These are phyloP conservation scores for Morus bassanus DNA, from an alignment of 2,797 vertebrate species.

Conservation along the genomic window DNA sequence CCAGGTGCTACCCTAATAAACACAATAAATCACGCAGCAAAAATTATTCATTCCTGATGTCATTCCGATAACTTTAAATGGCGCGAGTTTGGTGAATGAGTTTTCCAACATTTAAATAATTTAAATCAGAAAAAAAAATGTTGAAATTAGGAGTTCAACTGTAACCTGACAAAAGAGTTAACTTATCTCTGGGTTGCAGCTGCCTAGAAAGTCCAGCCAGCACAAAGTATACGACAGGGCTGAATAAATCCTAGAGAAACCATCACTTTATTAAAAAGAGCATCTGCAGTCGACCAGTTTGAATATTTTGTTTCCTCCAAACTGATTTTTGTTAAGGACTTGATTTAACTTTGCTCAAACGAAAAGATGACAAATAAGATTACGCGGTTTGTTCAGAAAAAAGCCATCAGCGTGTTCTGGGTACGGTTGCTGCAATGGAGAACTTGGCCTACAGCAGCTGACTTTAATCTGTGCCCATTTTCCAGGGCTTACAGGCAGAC, in stretches of 20 bases:
- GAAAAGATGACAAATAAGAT: background rate
- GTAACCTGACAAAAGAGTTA: background rate
- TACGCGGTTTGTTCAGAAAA: background rate
- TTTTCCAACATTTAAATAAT: background rate
- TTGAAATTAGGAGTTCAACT: background rate
- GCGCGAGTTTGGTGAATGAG: background rate
- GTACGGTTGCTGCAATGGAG: fast-evolving
- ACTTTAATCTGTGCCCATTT: slow-evolving; percentile 11
- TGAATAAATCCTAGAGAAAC: background rate
- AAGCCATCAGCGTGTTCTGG: background rate
- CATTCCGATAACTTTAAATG: background rate
- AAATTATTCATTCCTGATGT: background rate
- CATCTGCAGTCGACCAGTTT: background rate
- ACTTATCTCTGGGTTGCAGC: slow-evolving; percentile 42
- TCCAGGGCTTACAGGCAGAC: background rate
- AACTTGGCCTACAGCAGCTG: background rate
- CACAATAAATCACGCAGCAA: background rate
- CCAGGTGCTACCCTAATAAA: background rate
- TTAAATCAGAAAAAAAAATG: background rate
- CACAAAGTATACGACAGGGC: background rate
- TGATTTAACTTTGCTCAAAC: background rate
- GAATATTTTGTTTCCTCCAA: background rate
- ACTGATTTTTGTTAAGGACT: background rate
- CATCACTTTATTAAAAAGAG: background rate
- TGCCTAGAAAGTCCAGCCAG: background rate